Conservation (phyloP, 2,888 invertebrate species). For the Heteropelma amictum region DNA sequence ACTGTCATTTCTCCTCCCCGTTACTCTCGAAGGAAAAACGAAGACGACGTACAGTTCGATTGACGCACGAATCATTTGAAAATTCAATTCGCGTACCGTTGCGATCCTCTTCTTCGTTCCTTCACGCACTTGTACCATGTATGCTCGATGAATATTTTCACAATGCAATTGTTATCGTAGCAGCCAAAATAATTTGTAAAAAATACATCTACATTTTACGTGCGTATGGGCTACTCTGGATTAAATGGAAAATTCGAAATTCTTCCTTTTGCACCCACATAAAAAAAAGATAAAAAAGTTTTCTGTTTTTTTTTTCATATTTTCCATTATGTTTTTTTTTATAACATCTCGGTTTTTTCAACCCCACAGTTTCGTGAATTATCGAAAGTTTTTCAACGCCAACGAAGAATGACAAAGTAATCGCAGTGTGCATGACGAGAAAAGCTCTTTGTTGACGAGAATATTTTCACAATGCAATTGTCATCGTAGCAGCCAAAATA, state of each 20-base stretch:
- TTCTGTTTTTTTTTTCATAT: background rate
- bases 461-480: constrained; percentile 66
- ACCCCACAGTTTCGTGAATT: background rate
- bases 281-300: too few relatives aligned
- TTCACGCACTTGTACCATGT: constrained; percentile 64
- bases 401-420: background rate
- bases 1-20: background rate
- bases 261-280: too few relatives aligned
- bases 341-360: background rate
- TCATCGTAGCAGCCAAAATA: constrained; percentile 58
- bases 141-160: constrained; percentile 67
- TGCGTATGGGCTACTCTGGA: constrained; percentile 1
- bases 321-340: background rate
- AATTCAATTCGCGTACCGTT: constrained; percentile 62
- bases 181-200: constrained; percentile 41
- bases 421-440: background rate
- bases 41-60: constrained; percentile 52
- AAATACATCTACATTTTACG: background rate
- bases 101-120: constrained; percentile 44
- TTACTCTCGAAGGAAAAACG: constrained; percentile 21
- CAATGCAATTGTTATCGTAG: constrained; percentile 67
- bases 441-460: background rate
- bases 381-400: background rate
- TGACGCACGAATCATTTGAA: constrained; percentile 61
- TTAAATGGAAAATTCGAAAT: background rate